Base-by-base conservation (phyloP, 2,797 vertebrate species). In the Acropternis orthonyx region DNA sequence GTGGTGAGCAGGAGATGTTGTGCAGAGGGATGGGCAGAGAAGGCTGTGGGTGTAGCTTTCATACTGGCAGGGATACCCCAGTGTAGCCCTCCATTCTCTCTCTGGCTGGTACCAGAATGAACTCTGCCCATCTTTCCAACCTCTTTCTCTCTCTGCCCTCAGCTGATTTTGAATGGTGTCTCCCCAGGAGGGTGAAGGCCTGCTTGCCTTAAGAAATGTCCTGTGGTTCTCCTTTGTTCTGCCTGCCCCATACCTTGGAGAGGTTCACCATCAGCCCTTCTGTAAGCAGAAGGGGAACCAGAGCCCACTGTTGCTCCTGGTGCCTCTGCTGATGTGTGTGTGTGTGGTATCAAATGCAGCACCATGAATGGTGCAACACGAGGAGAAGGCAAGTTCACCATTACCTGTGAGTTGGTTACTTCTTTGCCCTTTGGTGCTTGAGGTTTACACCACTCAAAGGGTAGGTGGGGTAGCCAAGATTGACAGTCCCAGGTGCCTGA, bases 31-130 rank as follows among this genome's bases (percentile, higher is more conserved):
- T 9, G 46, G 43, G n/a, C 34, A 62, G 48, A 59, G 54, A 54
- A 72, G 65, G 39, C 52, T 76, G 51, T 2, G 2, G 46, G 15
- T 77, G 28, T 20, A 68, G 49, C 37, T 61, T 66, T 39, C 20
- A 22, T 43, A 34, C 18, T 6, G 2, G 37, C 2, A 4, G 32
- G 4, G 10, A 24, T 44, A 49, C 5, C 6, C 16, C 2, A 1
- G 23, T 26, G 23, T 49, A 72, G 49, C 37, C 10, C 18, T 72
- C 19, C 14, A 22, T 79, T 10, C 32, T 55, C 22, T 52, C 28
- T 62, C 59, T 66, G 43, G 10, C 49, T 61, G 20, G 13, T 58
- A 49, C 13, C 24, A 22, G 54, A 71, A 37, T 23, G 43, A 82
- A 61, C 61, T 39, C 41, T 69, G 55, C 32, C 27, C 2, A 1